Conservation (phyloP, 2,113 vertebrate genomes). For the Excalfactoria chinensis region DNA sequence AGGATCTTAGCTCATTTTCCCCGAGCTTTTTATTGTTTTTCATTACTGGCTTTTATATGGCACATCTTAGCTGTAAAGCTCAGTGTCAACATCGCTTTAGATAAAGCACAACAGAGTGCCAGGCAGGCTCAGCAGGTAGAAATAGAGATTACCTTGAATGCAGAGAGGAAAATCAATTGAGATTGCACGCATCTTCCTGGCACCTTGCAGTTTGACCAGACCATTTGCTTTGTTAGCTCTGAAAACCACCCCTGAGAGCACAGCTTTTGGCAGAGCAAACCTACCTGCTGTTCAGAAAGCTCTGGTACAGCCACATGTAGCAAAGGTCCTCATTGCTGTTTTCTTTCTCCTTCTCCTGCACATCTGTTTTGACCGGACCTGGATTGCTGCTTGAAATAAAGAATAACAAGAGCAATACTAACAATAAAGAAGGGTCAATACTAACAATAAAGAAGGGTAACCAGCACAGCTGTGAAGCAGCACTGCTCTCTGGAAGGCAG, state of each 20-base stretch:
- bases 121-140: background rate
- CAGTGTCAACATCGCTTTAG: background rate
- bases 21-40: background rate
- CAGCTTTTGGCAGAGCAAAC: background rate
- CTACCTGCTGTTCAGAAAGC: slow-evolving; percentile 62
- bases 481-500: background rate
- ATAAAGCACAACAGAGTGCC: background rate
- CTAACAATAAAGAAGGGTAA: background rate
- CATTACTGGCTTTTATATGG: background rate
- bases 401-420: background rate
- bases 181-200: no score
- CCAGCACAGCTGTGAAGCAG: background rate
- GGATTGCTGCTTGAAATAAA: background rate
- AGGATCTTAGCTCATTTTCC: background rate
- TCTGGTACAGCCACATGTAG: slow-evolving; percentile 64
- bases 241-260: background rate
- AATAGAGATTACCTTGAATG: background rate
- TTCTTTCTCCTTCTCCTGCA: background rate
- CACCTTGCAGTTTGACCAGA: background rate
- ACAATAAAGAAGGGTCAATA: accelerated
- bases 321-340: slow-evolving; percentile 20
- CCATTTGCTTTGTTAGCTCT: background rate
- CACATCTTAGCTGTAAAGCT: background rate
- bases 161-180: background rate
- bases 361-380: background rate